Evolutionary conservation across 2,113 vertebrate genomes (phyloP), one percentile per base, ranked within the genome.

Genomic region (Burhinus bistriatus): DNA sequence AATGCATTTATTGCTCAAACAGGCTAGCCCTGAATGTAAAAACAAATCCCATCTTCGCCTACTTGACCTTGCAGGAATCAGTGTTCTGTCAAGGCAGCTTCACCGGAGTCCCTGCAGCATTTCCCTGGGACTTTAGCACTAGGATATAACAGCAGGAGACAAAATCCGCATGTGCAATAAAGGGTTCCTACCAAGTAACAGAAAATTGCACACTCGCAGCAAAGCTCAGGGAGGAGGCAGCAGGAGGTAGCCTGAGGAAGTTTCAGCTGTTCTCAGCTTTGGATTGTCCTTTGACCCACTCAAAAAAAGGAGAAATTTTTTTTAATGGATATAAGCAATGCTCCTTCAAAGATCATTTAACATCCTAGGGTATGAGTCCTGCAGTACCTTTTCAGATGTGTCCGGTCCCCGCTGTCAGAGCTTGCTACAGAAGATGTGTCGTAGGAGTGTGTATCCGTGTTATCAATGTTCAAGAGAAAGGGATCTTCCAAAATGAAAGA

Each of bases 341-440:
- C 3, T 55, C 47, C 11, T 40, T 38, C 58, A 73, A n/a, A 77
- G 75, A 29, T 0, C 23, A 18, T 36, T 7, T 62, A 29, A 44
- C 6, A 26, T 73, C 32, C 29, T 59, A 70, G 22, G 38, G 6
- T 15, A 23, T 0, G 9, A 58, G 69, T 15, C 49, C 59, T 54
- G 22, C 42, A 21, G 65, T 98, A 98, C 99, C 99, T 98, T 97
- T 99, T 99, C 61, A 99, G 96, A 94, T 99, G 98, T 9, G 98
- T 98, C 30, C 99, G 98, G 97, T 99, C 99, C 61, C 99, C 99
- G 3, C 99, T 99, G 98, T 99, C 99, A 42, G 99, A 99, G 98
- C 99, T 99, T 66, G 99, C 99, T 81, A 99, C 98, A 38, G 99
- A 99, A 9, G 99, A 99, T 2, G 99, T 99, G 94, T 99, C 99